Evolutionary conservation across 2,888 invertebrate species (phyloP), one percentile per base, ranked within the genome.

Genomic region (Synanthedon formicaeformis): DNA sequence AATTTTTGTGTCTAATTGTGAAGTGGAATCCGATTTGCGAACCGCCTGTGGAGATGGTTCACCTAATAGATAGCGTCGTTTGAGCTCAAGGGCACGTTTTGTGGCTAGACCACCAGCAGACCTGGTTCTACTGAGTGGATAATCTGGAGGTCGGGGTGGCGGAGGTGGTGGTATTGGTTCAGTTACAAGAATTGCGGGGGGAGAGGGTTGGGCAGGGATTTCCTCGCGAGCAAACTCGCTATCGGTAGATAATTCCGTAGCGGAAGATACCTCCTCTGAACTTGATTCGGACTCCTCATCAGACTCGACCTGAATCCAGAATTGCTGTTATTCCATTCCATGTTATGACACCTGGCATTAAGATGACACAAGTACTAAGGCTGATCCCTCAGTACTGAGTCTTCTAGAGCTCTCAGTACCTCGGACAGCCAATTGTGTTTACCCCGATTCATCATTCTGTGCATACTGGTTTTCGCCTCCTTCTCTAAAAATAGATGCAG

Each of bases 161-260:
- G 58, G 89, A 71, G 94, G 93, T 61, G 94, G 94, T 79, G 96
- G 95, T 11, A 95, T 93, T 57, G 92, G 91, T 64, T 93, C 92
- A 54, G 92, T 92, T 59, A 93, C 93, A 13, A 93, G 89, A 55
- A 95, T 94, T 60, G 93, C 91, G 11, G 95, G 96, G 27, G 93
- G 90, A 59, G 92, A 91, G 52, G 92, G 90, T 1, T 91, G 91
- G 18, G 93, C 93, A 0, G 90, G 90, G 48, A 86, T 78, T 53
- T 92, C 93, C 68, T 96, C 95, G 58, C 94, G 92, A 60, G 95
- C 96, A 71, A 96, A 96, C 82, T 96, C 96, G 27, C 96, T 96
- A 82, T 96, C 96, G 0, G 96, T 96, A 51, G 96, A 96, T 64
- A 96, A 96, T 88, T 96, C 96, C 1, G 96, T 96, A 2, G 95